These are phyloP conservation scores for Pteronotus mesoamericanus DNA, from an alignment of 2,797 vertebrate species.

Conservation along the genomic window DNA sequence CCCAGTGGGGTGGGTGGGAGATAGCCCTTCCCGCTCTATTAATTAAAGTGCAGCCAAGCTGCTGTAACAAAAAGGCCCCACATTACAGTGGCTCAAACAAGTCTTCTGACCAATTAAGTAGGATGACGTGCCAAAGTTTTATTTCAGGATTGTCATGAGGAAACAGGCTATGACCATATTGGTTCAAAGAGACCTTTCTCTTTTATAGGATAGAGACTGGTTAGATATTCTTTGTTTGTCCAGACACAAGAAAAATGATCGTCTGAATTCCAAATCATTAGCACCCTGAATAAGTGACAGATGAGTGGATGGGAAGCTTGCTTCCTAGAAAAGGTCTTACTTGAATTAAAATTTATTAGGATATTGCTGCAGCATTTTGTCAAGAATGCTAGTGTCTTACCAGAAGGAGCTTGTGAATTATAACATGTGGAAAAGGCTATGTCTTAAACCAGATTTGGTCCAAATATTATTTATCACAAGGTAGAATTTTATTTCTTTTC, in stretches of 20 bases:
- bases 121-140: neutral
- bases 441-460: neutral
- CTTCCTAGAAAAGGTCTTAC: neutral
- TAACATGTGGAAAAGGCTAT: neutral
- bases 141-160: neutral
- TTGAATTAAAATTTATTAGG: neutral
- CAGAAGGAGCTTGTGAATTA: neutral
- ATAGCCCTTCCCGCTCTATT: neutral
- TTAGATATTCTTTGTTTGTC: neutral
- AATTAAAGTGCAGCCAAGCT: neutral
- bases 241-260: neutral
- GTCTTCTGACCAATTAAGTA: neutral
- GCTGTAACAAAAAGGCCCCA: neutral
- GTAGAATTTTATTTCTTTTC: neutral
- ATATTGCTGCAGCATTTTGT: neutral
- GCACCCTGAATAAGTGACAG: neutral
- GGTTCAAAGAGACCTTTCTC: neutral
- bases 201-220: neutral
- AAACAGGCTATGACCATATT: neutral
- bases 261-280: neutral
- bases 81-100: neutral
- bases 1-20: neutral
- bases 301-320: neutral
- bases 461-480: neutral
- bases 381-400: neutral